phyloP scores from a whole-genome alignment of 2,888 invertebrate species.

The Protula sp. region DNA sequence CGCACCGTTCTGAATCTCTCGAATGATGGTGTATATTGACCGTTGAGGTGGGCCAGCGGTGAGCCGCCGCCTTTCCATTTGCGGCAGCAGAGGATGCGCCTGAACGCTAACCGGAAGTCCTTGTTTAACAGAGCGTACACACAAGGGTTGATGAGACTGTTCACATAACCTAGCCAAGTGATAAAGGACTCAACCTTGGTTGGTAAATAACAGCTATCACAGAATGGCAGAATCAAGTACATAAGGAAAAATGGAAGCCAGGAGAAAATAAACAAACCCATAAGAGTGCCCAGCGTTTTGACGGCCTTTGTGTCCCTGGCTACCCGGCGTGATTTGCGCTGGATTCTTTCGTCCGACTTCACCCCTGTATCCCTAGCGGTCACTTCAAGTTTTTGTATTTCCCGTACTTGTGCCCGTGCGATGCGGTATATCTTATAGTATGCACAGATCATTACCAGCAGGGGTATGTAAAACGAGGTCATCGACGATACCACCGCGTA shows the following conservation, averaged over 20 bases:
- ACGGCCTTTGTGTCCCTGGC: constrained; percentile 27
- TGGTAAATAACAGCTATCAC: constrained; percentile 24
- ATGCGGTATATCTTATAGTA: constrained; percentile 41
- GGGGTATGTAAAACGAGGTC: constrained; percentile 45
- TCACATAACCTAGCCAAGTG: constrained; percentile 37
- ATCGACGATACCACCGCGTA: constrained; percentile 45
- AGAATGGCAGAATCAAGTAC: constrained; percentile 30
- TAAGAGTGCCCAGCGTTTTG: constrained; percentile 29
- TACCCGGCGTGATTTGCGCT: constrained; percentile 12
- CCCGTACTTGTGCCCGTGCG: constrained; percentile 31
- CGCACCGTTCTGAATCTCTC: too few relatives aligned
- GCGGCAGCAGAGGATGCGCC: constrained; percentile 8
- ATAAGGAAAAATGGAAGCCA: constrained; percentile 33
- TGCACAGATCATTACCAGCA: constrained; percentile 42
- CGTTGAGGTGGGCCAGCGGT: too few relatives aligned
- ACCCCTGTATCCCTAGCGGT: background rate
- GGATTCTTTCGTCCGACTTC: background rate
- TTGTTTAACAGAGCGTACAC: constrained; percentile 34
- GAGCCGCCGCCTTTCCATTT: background rate
- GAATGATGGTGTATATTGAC: too few relatives aligned
- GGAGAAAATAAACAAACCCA: constrained; percentile 28
- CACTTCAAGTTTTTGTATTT: constrained; percentile 9
- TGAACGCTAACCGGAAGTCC: constrained; percentile 33
- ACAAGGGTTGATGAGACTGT: constrained; percentile 34
- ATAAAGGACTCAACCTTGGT: constrained; percentile 24